These are phyloP conservation scores for Setophaga kirtlandii DNA, from an alignment of 2,113 vertebrate genomes.

Conservation along the genomic window DNA sequence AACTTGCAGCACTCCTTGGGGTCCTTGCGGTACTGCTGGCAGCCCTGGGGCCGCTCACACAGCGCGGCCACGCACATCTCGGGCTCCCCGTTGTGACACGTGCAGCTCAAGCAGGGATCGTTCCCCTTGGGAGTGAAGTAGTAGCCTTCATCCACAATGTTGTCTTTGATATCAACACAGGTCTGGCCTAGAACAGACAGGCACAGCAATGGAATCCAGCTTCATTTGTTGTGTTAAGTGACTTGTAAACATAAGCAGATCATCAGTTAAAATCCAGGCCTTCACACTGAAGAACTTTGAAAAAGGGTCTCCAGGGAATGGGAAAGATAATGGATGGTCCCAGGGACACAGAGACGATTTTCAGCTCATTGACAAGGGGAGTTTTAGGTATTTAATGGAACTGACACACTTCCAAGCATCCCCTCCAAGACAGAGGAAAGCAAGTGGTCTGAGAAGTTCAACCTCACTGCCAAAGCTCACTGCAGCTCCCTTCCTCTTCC, in stretches of 20 bases:
- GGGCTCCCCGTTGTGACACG: slow-evolving; percentile 92
- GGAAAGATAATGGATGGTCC: not conserved
- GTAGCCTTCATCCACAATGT: slow-evolving; percentile 95
- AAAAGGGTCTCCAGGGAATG: not conserved
- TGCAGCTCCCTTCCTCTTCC: not conserved
- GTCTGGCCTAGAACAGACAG: slow-evolving; percentile 84
- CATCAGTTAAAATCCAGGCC: not conserved
- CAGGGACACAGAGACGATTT: not conserved
- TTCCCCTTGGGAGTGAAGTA: slow-evolving; percentile 98
- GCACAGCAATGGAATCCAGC: not conserved
- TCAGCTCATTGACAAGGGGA: not conserved
- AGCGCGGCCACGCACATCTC: slow-evolving; percentile 98
- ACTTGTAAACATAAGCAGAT: not conserved
- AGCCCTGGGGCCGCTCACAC: slow-evolving; percentile 94
- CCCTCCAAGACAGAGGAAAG: not conserved
- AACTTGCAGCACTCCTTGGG: slow-evolving; percentile 99
- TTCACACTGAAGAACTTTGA: not conserved
- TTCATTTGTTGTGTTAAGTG: not conserved
- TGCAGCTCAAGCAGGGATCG: slow-evolving; percentile 96
- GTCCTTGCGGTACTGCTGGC: slow-evolving; percentile 94
- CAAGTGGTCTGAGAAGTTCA: not conserved
- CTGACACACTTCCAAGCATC: not conserved
- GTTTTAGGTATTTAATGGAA: not conserved
- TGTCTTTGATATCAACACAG: slow-evolving; percentile 97
- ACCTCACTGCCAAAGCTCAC: not conserved